A percentile compares a stretch with the other conserved stretches of the same genome.
These are phyloP conservation scores for Hipposideros larvatus DNA, from an alignment of 2,797 vertebrate species.

Conservation along the genomic window DNA sequence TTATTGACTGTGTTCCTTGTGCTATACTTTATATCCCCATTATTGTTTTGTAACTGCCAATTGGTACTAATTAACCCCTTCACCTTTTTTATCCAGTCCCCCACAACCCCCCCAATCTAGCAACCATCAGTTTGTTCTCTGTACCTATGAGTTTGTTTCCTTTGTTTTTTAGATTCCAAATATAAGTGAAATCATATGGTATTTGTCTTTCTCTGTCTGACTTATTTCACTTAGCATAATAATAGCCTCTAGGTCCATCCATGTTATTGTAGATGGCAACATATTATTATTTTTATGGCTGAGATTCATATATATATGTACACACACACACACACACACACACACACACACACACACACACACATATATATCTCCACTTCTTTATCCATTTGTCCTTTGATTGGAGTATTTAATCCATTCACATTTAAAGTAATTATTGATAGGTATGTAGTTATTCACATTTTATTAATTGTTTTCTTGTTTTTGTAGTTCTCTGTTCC, in stretches of 20 bases:
- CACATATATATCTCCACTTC: neutral
- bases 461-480: neutral
- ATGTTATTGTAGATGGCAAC: neutral
- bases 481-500: neutral
- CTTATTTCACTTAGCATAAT: neutral
- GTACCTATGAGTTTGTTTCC: neutral
- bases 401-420: neutral
- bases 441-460: neutral
- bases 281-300: neutral
- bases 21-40: too few relatives aligned
- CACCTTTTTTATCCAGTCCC: neutral
- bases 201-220: neutral
- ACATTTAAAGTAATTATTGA: neutral
- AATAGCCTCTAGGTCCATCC: neutral
- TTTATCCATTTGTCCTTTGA: neutral
- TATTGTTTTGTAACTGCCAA: neutral
- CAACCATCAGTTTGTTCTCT: neutral
- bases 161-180: neutral
- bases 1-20: neutral
- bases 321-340: too few relatives aligned
- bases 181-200: neutral
- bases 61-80: neutral
- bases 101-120: neutral
- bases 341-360: too few relatives aligned
- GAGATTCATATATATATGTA: too few relatives aligned